Evolutionary conservation across 2,888 invertebrate species (phyloP).

Genomic region (Cheilosia variabilis): DNA sequence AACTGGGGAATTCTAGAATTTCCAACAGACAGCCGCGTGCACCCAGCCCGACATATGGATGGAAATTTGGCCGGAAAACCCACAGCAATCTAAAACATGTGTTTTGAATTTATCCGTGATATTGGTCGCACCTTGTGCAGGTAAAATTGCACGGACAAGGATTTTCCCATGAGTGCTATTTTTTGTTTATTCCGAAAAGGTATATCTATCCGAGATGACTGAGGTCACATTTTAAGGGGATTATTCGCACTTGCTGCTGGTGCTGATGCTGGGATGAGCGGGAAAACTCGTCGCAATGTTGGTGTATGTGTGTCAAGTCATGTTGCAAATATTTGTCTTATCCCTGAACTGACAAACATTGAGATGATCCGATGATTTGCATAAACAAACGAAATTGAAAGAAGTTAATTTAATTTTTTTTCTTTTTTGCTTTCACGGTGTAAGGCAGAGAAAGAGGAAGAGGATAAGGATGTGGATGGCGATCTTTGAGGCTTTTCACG

Average conservation of each 20-base stretch:
- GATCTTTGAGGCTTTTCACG: constrained; percentile 33
- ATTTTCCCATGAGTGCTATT: constrained; percentile 45
- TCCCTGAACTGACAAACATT: constrained; percentile 53
- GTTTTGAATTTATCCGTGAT: constrained; percentile 68
- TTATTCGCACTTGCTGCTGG: constrained; percentile 63
- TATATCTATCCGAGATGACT: constrained; percentile 13
- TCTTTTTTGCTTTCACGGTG: constrained; percentile 30
- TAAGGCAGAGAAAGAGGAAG: background rate
- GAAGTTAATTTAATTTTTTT: constrained; percentile 68
- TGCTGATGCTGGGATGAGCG: background rate
- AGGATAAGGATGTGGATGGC: constrained; percentile 13
- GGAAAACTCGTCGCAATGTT: constrained; percentile 1
- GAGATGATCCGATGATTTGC: constrained; percentile 71
- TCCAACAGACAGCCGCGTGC: constrained; percentile 43
- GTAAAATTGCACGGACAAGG: constrained; percentile 45
- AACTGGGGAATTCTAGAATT: constrained; percentile 68
- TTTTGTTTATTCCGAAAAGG: constrained; percentile 44
- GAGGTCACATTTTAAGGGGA: constrained; percentile 73
- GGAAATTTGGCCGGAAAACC: constrained; percentile 67
- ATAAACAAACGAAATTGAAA: constrained; percentile 69
- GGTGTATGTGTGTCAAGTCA: constrained; percentile 8
- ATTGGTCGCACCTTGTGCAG: constrained; percentile 20
- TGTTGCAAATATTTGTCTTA: background rate
- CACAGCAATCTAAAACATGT: constrained; percentile 72
- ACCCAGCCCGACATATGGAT: constrained; percentile 34